A percentile compares a stretch with the other conserved stretches of the same genome.
phyloP scores from a whole-genome alignment of 2,888 invertebrate genomes.

The Myopa tessellatipennis region DNA sequence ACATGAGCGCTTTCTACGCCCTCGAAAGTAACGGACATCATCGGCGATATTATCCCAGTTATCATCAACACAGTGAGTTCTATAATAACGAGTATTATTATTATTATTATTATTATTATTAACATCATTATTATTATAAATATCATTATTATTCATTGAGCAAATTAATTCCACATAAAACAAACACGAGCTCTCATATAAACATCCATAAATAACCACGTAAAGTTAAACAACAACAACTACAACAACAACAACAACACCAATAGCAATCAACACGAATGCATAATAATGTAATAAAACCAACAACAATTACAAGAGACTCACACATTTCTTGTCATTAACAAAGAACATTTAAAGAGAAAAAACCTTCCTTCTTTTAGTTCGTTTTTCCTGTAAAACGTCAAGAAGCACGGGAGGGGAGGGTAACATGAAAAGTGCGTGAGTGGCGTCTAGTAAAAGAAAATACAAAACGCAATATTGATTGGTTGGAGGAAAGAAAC shows the following conservation, averaged over 20 bases:
- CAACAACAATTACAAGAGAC: not conserved
- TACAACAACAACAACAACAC: constrained; percentile 29
- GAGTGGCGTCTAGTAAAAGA: constrained; percentile 26
- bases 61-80: constrained; percentile 68
- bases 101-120: constrained; percentile 9
- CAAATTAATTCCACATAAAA: constrained; percentile 33
- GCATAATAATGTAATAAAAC: not conserved
- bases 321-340: not conserved
- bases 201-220: not conserved
- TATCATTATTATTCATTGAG: constrained; percentile 55
- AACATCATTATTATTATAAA: constrained; percentile 56
- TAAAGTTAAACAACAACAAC: constrained; percentile 21
- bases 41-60: constrained; percentile 68
- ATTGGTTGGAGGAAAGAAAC: too few species aligned
- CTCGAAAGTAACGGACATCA: constrained; percentile 68
- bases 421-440: constrained; percentile 15
- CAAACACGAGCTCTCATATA: constrained; percentile 56
- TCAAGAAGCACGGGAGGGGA: not conserved
- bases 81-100: not conserved
- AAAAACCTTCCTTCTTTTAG: too few species aligned
- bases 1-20: constrained; percentile 69
- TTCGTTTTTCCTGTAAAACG: not conserved
- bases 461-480: not conserved
- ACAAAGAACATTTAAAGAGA: too few species aligned
- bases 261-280: constrained; percentile 7